phyloP scores from a whole-genome alignment of 2,797 vertebrate genomes.

The Buphagus erythrorhynchus region DNA sequence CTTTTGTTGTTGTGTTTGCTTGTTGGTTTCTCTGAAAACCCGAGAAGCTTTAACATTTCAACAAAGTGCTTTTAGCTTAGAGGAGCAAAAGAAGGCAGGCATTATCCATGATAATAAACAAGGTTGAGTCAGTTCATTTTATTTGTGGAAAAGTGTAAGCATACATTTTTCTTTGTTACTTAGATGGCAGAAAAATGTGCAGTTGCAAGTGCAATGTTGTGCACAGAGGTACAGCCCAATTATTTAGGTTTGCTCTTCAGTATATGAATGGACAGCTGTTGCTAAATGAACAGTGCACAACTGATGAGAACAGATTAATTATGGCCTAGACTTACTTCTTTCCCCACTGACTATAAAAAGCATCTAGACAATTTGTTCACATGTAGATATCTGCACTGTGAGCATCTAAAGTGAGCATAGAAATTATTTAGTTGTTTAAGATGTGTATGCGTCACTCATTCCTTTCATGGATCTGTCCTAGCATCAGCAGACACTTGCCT shows the following conservation, averaged over 20 bases:
- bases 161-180: background rate
- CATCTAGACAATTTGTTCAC: background rate
- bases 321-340: background rate
- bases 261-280: background rate
- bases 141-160: background rate
- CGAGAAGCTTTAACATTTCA: background rate
- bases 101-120: background rate
- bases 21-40: background rate
- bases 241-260: background rate
- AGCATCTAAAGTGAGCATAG: background rate
- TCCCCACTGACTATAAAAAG: background rate
- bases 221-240: background rate
- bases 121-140: background rate
- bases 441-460: background rate
- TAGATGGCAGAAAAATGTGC: background rate
- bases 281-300: background rate
- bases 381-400: background rate
- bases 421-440: background rate
- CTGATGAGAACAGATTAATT: background rate
- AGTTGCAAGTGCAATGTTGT: background rate
- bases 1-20: background rate
- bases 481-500: rapidly evolving
- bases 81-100: background rate
- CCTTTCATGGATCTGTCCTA: background rate
- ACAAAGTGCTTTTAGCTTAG: background rate